Percentiles rank a stretch among this genome's conserved stretches.
Conservation (phyloP, 2,888 invertebrate species). For the Acrobasis suavella region DNA sequence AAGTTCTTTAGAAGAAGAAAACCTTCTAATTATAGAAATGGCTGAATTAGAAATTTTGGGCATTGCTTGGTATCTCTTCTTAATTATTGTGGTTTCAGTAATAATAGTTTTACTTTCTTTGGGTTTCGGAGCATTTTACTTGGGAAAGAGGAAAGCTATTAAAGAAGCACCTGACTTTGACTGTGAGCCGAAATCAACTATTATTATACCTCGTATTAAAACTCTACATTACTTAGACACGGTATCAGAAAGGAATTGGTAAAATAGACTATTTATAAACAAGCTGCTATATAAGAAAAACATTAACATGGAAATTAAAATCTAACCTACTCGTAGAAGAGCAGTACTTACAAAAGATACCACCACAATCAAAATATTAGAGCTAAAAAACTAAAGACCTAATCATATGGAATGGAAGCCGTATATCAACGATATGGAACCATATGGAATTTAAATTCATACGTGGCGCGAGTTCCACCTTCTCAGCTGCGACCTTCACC, state of each 20-base stretch:
- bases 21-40: background rate
- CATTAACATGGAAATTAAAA: no score
- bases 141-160: constrained; percentile 12
- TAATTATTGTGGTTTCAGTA: background rate
- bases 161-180: background rate
- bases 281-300: no score
- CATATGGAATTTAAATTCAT: no score
- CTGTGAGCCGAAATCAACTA: constrained; percentile 24
- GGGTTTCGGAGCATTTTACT: constrained; percentile 4
- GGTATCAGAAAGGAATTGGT: background rate
- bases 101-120: background rate
- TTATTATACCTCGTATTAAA: constrained; percentile 28
- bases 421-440: no score
- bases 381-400: no score
- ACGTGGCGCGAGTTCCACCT: no score
- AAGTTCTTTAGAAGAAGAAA: background rate
- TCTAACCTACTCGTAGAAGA: no score
- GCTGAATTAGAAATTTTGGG: background rate
- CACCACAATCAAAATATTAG: no score
- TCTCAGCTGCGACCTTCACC: no score
- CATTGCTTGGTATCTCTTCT: background rate
- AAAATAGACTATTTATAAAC: background rate
- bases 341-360: no score
- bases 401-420: no score
- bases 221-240: constrained; percentile 20